Percentiles rank a stretch among this genome's conserved stretches.
These are phyloP conservation scores for Actinernus sp. DNA, from an alignment of 92 coral and sea anemone species.

Conservation along the genomic window DNA sequence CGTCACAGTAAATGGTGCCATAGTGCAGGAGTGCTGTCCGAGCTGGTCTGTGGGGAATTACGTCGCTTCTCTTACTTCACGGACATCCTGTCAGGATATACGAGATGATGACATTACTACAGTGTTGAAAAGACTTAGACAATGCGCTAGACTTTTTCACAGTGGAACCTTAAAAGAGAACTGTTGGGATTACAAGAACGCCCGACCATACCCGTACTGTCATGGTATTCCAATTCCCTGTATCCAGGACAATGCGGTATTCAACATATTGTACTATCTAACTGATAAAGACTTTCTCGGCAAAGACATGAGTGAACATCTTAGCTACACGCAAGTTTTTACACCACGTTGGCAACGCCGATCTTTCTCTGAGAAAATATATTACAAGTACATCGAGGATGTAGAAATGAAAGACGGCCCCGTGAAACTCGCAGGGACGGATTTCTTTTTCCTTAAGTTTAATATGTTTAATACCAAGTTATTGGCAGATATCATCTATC, in stretches of 20 bases:
- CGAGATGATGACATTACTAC: conserved; percentile 42
- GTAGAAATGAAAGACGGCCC: conserved; percentile 65
- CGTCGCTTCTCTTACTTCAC: conserved; percentile 67
- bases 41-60: conserved; percentile 97
- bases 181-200: conserved; percentile 84
- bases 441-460: conserved; percentile 74
- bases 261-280: conserved; percentile 86
- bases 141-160: conserved; percentile 70
- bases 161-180: conserved; percentile 73
- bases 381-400: conserved; percentile 63
- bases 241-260: conserved; percentile 82
- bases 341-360: conserved; percentile 56
- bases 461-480: conserved; percentile 83
- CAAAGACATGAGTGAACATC: conserved; percentile 14
- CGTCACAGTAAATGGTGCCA: conserved; percentile 25
- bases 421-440: conserved; percentile 80
- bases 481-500: conserved; percentile 80
- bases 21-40: conserved; percentile 76
- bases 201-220: conserved; percentile 59
- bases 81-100: conserved; percentile 72
- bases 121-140: conserved; percentile 39
- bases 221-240: conserved; percentile 59
- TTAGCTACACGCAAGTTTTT: conserved; percentile 73
- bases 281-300: conserved; percentile 85
- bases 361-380: conserved; percentile 39